Base-by-base conservation (phyloP, 2,797 vertebrate species). In the Meriones psammophilus region DNA sequence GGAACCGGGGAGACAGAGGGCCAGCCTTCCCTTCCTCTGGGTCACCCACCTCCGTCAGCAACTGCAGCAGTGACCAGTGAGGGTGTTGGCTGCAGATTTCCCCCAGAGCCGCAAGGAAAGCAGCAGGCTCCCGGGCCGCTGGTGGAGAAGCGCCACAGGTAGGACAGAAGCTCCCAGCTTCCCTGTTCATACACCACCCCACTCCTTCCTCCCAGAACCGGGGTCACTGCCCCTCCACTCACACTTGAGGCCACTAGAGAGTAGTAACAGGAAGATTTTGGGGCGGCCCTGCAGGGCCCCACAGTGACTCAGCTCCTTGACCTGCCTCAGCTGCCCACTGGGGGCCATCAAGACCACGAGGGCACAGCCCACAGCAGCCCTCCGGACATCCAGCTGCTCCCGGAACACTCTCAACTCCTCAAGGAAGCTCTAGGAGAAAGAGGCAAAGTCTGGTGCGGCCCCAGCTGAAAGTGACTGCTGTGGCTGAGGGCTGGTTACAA, bases 251-350 rank as follows among this genome's bases (percentile, higher is more conserved):
- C 54, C 66, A 36, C 88, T 80, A 0, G 74, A 91, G 46, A 42
- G 42, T 42, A 97, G 88, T 71, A 97, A 86, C 85, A 97, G 88
- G 69, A 98, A 95, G 88, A 97, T 42, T 77, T 97, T 96, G 89
- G 97, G 95, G 78, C 92, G 18, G 76, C 95, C 97, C 85, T 18
- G 36, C 14, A 98, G 85, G 54, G 92, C 85, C 64, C 14, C 33
- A 97, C 33, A 97, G 54, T 0, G 0, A 89, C 94, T 97, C 92
- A 98, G 73, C 90, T 97, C 97, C 62, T 0, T 15, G 56, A 94
- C 50, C 56, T 36, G 36, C 81, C 77, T 88, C 54, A 94, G 94
- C 86, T 95, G 95, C 66, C 33, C 60, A 0, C 39, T 12, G 46
- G 81, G 96, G 8, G 91, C 94, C 73, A 97, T 76, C 90, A 97